Evolutionary conservation across 2,797 vertebrate genomes (phyloP).

Genomic region (Knipowitschia caucasica): DNA sequence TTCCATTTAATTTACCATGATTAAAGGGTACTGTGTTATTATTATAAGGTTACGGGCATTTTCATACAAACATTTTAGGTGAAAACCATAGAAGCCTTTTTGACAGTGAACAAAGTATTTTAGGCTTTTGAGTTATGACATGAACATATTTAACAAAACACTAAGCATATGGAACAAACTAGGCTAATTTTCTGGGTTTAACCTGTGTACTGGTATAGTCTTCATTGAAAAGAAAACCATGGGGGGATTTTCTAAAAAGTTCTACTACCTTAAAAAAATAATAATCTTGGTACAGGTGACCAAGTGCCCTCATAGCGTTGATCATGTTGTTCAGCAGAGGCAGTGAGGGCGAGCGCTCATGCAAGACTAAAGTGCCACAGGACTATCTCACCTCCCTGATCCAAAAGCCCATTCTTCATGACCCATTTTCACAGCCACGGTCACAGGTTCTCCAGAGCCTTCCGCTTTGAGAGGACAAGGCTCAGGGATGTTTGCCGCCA

Average conservation of each 20-base stretch:
- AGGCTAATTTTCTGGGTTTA: no score
- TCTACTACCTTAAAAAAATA: neutral
- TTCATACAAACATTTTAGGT: no score
- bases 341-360: slow-evolving; percentile 37
- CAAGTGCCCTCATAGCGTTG: slow-evolving; percentile 9
- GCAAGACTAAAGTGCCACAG: slow-evolving; percentile 46
- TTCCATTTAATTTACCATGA: no score
- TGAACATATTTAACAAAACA: no score
- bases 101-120: no score
- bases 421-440: slow-evolving; percentile 54
- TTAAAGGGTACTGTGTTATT: no score
- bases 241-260: neutral
- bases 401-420: slow-evolving; percentile 39
- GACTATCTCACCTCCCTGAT: slow-evolving; percentile 33
- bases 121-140: no score
- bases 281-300: slow-evolving; percentile 10
- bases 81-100: no score
- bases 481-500: slow-evolving; percentile 13
- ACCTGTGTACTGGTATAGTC: no score
- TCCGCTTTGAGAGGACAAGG: slow-evolving; percentile 34
- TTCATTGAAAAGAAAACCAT: slow-evolving; percentile 29
- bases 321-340: slow-evolving; percentile 33
- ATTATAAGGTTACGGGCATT: no score
- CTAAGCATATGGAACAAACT: no score
- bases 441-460: slow-evolving; percentile 47